Evolutionary conservation across 1,140 invertebrate genomes (phyloP).

Genomic region (Drosophila tropicalis): DNA sequence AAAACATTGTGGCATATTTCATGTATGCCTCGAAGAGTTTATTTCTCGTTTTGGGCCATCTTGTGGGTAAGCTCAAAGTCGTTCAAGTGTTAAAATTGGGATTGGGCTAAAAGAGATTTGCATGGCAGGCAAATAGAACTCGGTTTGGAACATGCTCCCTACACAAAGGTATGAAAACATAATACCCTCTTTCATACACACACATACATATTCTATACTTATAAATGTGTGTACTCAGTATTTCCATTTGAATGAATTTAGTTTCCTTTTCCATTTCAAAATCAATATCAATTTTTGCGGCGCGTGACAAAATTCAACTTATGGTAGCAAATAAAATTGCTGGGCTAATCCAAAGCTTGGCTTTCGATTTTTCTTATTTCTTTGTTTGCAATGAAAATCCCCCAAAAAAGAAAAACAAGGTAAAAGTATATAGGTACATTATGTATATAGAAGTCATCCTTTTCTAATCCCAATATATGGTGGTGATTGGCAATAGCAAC

Average conservation of each 20-base stretch:
- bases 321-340: constrained; percentile 42
- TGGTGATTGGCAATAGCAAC: too few species aligned
- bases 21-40: constrained; percentile 67
- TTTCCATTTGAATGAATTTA: constrained; percentile 46
- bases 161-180: constrained; percentile 48
- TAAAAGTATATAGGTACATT: too few species aligned
- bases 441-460: too few species aligned
- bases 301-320: constrained; percentile 77
- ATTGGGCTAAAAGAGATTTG: constrained; percentile 66
- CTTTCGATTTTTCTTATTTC: too few species aligned
- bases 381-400: too few species aligned
- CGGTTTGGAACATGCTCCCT: not conserved
- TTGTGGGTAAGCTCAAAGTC: constrained; percentile 54
- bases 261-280: constrained; percentile 29
- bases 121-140: constrained; percentile 46
- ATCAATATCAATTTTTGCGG: constrained; percentile 45
- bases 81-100: constrained; percentile 74
- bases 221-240: constrained; percentile 18
- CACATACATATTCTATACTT: not conserved
- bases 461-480: too few species aligned
- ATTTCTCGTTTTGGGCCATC: not conserved
- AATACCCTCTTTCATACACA: constrained; percentile 54
- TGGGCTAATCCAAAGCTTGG: constrained; percentile 50
- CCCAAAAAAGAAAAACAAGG: too few species aligned
- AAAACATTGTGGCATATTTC: constrained; percentile 73